A percentile compares a stretch with the other conserved stretches of the same genome.
Evolutionary conservation across 1,140 invertebrate species (phyloP).

Genomic region (Ips typographus): DNA sequence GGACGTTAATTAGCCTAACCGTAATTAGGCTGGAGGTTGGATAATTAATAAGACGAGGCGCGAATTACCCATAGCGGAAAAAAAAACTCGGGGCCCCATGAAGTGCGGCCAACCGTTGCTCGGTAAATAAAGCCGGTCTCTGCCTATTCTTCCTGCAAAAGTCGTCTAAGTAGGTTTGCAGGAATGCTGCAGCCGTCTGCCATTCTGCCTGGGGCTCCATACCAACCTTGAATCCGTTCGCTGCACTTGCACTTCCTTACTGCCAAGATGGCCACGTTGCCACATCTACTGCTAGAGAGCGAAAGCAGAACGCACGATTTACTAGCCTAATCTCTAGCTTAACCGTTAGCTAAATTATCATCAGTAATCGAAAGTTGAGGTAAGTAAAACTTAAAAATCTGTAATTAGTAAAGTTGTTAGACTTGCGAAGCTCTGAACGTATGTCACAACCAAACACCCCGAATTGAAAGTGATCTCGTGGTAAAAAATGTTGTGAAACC

Average conservation of each 20-base stretch:
- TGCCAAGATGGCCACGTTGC: not conserved
- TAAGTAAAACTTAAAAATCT: no score
- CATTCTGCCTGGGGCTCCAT: conserved; percentile 29
- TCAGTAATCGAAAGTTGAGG: no score
- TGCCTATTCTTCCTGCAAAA: conserved; percentile 36
- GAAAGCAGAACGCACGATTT: not conserved
- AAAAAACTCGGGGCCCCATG: not conserved
- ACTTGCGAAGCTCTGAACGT: no score
- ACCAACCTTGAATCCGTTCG: conserved; percentile 50
- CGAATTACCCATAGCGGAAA: not conserved
- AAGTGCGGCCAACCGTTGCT: conserved; percentile 5
- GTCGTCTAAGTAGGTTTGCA: conserved; percentile 36
- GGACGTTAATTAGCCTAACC: no score
- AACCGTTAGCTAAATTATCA: no score
- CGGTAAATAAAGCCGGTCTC: conserved; percentile 27
- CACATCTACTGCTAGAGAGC: not conserved
- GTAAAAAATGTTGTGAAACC: no score
- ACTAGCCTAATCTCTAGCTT: no score
- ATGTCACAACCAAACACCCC: no score
- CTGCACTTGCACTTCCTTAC: conserved; percentile 52
- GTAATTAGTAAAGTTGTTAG: no score
- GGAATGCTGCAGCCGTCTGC: conserved; percentile 31
- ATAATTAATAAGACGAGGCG: not conserved
- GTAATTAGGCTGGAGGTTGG: not conserved
- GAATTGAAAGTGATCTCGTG: no score